Percentiles rank a stretch among this genome's conserved stretches.
Conservation (phyloP, 2,113 vertebrate genomes). For the Pantherophis guttatus region DNA sequence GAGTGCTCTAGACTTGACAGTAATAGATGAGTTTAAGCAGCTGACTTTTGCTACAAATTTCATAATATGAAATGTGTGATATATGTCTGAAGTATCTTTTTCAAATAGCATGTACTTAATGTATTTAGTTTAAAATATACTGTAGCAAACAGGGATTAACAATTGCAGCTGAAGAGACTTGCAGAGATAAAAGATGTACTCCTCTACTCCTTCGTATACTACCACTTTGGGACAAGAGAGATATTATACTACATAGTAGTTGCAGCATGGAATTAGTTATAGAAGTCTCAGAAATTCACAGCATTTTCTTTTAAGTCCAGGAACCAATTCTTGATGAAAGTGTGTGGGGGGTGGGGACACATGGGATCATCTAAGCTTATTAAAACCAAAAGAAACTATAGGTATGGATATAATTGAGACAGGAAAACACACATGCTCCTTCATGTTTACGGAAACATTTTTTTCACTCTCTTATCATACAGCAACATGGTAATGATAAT, state of each 20-base stretch:
- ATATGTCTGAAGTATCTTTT: neutral
- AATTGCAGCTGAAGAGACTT: neutral
- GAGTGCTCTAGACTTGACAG: slow-evolving; percentile 32
- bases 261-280: neutral
- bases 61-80: slow-evolving; percentile 7
- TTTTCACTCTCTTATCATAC: neutral
- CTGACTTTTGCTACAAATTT: slow-evolving; percentile 21
- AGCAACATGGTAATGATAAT: neutral
- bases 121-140: slow-evolving; percentile 3
- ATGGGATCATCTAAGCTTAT: neutral
- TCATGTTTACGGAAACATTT: neutral
- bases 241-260: neutral
- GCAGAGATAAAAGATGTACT: neutral
- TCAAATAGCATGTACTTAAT: neutral
- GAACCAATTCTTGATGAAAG: neutral
- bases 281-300: neutral
- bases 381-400: neutral
- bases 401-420: neutral
- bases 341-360: too few relatives aligned
- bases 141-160: neutral
- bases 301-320: neutral
- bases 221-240: neutral
- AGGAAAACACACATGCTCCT: neutral
- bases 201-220: neutral
- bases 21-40: slow-evolving; percentile 39